phyloP scores from a whole-genome alignment of 2,888 invertebrate genomes.

The Rhaphigaster nebulosa region DNA sequence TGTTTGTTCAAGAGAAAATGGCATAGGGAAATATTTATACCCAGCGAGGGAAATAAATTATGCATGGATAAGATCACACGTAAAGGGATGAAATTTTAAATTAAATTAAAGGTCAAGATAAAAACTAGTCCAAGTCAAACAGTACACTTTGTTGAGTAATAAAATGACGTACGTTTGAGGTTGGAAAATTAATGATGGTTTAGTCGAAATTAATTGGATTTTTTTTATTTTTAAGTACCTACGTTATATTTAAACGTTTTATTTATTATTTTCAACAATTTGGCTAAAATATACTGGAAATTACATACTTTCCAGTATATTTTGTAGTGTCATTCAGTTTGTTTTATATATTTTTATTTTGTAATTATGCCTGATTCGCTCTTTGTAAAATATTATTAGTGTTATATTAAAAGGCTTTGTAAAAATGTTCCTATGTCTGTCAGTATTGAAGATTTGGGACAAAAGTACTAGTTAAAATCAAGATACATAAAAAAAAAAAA shows the following conservation, averaged over 20 bases:
- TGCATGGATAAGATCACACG: slow-evolving; percentile 23
- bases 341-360: too few relatives aligned
- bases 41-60: background rate
- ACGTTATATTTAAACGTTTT: background rate
- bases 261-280: too few relatives aligned
- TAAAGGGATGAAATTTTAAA: background rate
- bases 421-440: too few relatives aligned
- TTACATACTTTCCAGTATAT: too few relatives aligned
- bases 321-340: too few relatives aligned
- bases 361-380: too few relatives aligned
- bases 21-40: slow-evolving; percentile 26
- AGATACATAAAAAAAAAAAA: too few relatives aligned
- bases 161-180: background rate
- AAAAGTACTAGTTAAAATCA: too few relatives aligned
- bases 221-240: background rate
- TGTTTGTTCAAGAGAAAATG: slow-evolving; percentile 25
- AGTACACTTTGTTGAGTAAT: background rate
- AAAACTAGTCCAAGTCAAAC: background rate
- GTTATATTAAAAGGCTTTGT: too few relatives aligned
- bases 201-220: background rate
- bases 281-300: too few relatives aligned
- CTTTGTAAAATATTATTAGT: too few relatives aligned
- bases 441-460: too few relatives aligned
- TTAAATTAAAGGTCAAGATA: background rate
- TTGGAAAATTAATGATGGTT: background rate